Conservation (phyloP, 2,888 invertebrate genomes). For the Zaprionus bogoriensis region DNA sequence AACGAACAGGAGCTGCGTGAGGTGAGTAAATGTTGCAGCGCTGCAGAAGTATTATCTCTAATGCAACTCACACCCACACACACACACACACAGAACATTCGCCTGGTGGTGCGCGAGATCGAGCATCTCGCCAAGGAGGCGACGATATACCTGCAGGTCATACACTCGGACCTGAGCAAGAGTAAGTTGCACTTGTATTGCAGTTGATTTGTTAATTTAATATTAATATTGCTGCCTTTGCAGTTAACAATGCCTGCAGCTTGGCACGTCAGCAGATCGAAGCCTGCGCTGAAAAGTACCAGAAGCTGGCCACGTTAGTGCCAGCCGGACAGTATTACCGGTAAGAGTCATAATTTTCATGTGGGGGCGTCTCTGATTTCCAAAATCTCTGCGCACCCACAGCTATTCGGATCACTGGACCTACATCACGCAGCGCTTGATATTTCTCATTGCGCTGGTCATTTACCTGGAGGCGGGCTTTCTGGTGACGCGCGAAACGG, state of each 20-base stretch:
- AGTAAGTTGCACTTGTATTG: conserved; percentile 84
- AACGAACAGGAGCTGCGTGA: conserved; percentile 91
- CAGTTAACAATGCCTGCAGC: conserved; percentile 86
- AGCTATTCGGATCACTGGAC: conserved; percentile 95
- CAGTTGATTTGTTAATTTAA: not conserved
- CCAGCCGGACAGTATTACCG: conserved; percentile 92
- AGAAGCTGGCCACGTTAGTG: conserved; percentile 86
- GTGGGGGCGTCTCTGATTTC: conserved; percentile 25
- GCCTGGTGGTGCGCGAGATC: conserved; percentile 85
- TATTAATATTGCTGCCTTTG: conserved; percentile 1
- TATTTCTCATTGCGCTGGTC: conserved; percentile 90
- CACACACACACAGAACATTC: conserved; percentile 67
- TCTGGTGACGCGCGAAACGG: conserved; percentile 88
- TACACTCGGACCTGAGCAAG: conserved; percentile 89
- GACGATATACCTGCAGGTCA: conserved; percentile 90
- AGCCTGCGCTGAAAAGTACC: conserved; percentile 86
- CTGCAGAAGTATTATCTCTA: not conserved
- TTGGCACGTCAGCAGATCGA: conserved; percentile 87
- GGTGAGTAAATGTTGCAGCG: conserved; percentile 84
- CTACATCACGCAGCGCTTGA: conserved; percentile 90
- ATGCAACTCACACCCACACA: no score
- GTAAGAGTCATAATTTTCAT: conserved; percentile 77
- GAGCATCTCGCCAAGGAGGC: conserved; percentile 91
- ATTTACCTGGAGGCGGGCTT: conserved; percentile 91
- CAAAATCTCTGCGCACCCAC: no score